These are phyloP conservation scores for Stenchaetothrips biformis DNA, from an alignment of 2,888 invertebrate genomes.

Conservation along the genomic window DNA sequence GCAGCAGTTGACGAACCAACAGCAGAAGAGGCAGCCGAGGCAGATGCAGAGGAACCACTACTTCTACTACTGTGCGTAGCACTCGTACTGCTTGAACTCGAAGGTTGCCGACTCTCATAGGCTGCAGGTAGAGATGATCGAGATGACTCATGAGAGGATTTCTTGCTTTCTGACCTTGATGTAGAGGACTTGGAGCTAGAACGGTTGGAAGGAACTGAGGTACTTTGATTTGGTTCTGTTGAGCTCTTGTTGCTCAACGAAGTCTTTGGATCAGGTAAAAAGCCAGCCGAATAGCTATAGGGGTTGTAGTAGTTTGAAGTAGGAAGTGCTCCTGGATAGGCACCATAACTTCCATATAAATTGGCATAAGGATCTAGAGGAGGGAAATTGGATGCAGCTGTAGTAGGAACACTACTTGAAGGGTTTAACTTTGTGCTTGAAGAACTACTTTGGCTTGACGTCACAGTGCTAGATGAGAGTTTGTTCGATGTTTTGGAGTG, in stretches of 20 bases:
- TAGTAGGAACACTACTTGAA: not conserved
- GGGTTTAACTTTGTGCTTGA: conserved; percentile 26
- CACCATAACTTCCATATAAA: conserved; percentile 8
- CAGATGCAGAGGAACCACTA: not conserved
- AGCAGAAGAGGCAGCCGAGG: not conserved
- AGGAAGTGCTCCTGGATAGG: not conserved
- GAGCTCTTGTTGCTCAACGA: not conserved
- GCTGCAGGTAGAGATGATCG: conserved; percentile 26
- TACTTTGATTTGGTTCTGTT: not conserved
- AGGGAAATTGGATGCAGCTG: not conserved
- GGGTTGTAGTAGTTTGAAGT: not conserved
- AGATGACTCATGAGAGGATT: conserved; percentile 26
- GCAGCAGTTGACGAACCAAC: not conserved
- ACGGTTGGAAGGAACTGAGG: not conserved
- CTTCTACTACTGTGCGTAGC: conserved; percentile 27
- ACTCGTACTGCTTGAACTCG: conserved; percentile 28
- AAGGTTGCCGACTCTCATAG: conserved; percentile 29
- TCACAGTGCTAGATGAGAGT: conserved; percentile 26
- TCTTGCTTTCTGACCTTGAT: not conserved
- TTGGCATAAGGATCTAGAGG: conserved; percentile 10
- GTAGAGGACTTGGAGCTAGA: not conserved
- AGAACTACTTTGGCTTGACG: conserved; percentile 5
- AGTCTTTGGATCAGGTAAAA: not conserved
- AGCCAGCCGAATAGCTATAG: not conserved
- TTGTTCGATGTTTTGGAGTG: conserved; percentile 30